Percentiles rank a stretch among this genome's conserved stretches.
These are phyloP conservation scores for Campaea margaritaria DNA, from an alignment of 2,888 invertebrate species.

Conservation along the genomic window DNA sequence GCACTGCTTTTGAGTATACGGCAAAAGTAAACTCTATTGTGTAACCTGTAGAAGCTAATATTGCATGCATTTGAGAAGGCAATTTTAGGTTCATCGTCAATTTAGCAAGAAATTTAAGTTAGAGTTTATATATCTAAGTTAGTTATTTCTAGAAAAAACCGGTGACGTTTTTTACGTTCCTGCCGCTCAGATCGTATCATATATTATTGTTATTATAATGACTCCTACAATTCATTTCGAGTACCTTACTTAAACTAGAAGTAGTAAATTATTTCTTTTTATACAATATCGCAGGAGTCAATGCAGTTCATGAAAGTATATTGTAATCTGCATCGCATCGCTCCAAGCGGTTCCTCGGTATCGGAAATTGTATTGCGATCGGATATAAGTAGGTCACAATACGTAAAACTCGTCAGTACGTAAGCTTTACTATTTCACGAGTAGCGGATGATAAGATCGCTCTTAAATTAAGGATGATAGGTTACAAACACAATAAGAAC, in stretches of 20 bases:
- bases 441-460: too few relatives aligned
- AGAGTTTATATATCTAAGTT: too few relatives aligned
- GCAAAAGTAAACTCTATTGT: conserved; percentile 50
- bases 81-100: too few relatives aligned
- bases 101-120: too few relatives aligned
- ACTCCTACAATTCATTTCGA: neutral
- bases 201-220: too few relatives aligned
- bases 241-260: too few relatives aligned
- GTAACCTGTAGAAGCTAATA: conserved; percentile 48
- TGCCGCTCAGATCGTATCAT: too few relatives aligned
- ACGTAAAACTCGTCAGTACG: conserved; percentile 32
- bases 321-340: conserved; percentile 63
- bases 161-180: too few relatives aligned
- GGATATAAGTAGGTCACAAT: conserved; percentile 68
- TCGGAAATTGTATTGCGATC: conserved; percentile 64
- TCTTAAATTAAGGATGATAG: too few relatives aligned
- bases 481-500: too few relatives aligned
- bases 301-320: conserved; percentile 17
- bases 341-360: conserved; percentile 60
- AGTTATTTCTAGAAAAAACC: too few relatives aligned
- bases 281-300: neutral
- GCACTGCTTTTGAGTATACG: conserved; percentile 27
- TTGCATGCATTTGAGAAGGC: conserved; percentile 28
- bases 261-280: neutral
- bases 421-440: too few relatives aligned